Evolutionary conservation across 2,797 vertebrate genomes (phyloP).

Genomic region (Danio choprae): DNA sequence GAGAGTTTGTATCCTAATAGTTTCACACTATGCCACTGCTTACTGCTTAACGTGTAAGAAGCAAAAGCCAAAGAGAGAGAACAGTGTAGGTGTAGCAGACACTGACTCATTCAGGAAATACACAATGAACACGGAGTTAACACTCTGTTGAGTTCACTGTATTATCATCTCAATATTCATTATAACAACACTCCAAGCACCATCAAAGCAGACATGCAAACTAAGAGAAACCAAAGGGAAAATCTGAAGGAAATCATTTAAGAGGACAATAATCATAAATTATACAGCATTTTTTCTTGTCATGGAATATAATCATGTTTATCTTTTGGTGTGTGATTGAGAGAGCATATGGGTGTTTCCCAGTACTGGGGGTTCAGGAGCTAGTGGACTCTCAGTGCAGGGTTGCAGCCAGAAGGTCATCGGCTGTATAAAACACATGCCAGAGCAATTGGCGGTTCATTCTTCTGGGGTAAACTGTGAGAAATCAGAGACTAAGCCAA

Average conservation of each 20-base stretch:
- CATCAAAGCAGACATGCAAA: not conserved
- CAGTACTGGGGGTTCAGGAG: too few species aligned
- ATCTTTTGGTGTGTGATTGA: not conserved
- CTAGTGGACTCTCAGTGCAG: too few species aligned
- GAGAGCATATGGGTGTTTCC: too few species aligned
- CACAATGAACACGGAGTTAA: constrained; percentile 19
- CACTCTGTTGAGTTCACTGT: not conserved
- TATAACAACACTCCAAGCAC: not conserved
- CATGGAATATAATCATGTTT: not conserved
- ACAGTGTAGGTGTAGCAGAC: not conserved
- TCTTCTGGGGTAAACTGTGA: too few species aligned
- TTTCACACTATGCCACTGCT: not conserved
- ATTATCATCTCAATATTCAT: not conserved
- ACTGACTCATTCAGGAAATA: not conserved
- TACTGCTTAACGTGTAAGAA: not conserved
- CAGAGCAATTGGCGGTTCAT: too few species aligned
- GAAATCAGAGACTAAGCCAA: too few species aligned
- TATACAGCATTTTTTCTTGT: too few species aligned
- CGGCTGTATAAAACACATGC: too few species aligned
- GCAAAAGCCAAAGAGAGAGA: not conserved
- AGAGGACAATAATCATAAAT: not conserved
- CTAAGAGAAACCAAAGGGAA: not conserved
- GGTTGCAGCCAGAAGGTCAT: too few species aligned
- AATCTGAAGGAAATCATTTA: not conserved
- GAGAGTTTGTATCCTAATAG: not conserved